phyloP scores from a whole-genome alignment of 2,888 invertebrate species.

The Harpalus rubripes region DNA sequence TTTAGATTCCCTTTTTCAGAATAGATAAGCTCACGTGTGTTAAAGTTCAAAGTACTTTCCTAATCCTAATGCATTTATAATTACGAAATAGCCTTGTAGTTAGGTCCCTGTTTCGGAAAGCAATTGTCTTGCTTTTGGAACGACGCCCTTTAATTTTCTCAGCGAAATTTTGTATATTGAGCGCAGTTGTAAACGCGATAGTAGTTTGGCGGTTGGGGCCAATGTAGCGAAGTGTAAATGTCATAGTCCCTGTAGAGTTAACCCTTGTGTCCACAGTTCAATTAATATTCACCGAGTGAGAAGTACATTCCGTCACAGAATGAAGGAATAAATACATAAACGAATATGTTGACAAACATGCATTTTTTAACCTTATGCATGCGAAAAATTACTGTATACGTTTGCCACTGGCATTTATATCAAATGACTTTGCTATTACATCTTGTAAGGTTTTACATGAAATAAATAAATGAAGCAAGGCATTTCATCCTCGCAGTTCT shows the following conservation, averaged over 20 bases:
- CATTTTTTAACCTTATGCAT: too few relatives aligned
- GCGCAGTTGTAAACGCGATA: conserved; percentile 73
- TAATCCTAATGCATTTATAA: conserved; percentile 36
- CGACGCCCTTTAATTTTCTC: conserved; percentile 28
- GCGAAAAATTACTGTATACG: too few relatives aligned
- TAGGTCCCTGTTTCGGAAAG: conserved; percentile 29
- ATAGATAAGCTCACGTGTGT: neutral
- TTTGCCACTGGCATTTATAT: too few relatives aligned
- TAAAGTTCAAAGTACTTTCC: conserved; percentile 10
- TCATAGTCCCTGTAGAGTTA: conserved; percentile 71
- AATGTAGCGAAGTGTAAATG: conserved; percentile 75
- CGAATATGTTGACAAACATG: neutral
- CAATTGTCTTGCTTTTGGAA: conserved; percentile 43
- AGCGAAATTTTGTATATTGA: conserved; percentile 7
- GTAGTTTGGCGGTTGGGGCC: neutral
- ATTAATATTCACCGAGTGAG: conserved; percentile 59
- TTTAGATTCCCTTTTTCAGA: neutral
- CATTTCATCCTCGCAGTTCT: too few relatives aligned
- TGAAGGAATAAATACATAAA: conserved; percentile 32
- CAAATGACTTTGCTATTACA: too few relatives aligned
- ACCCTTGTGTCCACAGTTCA: conserved; percentile 55
- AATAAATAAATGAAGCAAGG: too few relatives aligned
- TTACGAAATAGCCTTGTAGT: conserved; percentile 48
- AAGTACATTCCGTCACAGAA: conserved; percentile 45
- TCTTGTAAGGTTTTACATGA: too few relatives aligned